Percentiles rank a stretch among this genome's conserved stretches.
phyloP scores from a whole-genome alignment of 2,888 invertebrate species.

The Dicyrtomina minuta region DNA sequence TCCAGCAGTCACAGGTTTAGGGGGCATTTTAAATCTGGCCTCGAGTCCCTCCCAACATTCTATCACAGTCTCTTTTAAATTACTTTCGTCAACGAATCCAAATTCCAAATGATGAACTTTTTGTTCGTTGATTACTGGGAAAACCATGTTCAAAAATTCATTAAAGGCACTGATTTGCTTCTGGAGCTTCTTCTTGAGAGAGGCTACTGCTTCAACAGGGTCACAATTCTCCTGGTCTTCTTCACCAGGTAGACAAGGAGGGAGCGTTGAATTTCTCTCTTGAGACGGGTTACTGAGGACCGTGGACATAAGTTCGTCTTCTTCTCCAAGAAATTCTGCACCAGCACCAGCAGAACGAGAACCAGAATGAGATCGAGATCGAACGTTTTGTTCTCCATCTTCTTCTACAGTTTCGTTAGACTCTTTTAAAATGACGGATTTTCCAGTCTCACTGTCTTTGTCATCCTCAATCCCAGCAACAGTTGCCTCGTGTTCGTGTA shows the following conservation, averaged over 20 bases:
- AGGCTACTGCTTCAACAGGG: neutral
- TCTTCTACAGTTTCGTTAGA: neutral
- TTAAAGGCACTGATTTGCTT: constrained; percentile 38
- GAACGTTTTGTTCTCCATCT: neutral
- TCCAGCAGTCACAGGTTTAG: constrained; percentile 31
- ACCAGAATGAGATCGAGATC: neutral
- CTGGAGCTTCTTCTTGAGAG: constrained; percentile 39
- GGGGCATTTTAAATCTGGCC: constrained; percentile 32
- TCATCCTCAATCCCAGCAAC: neutral
- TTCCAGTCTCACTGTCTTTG: neutral
- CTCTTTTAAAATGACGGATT: neutral
- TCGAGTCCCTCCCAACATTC: constrained; percentile 41
- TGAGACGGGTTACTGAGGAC: neutral
- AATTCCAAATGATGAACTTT: constrained; percentile 41
- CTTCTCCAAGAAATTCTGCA: neutral
- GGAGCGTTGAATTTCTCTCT: neutral
- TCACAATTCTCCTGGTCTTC: constrained; percentile 8
- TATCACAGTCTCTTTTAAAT: constrained; percentile 25
- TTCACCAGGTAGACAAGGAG: neutral
- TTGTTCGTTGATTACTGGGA: constrained; percentile 41
- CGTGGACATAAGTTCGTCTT: neutral
- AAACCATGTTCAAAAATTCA: constrained; percentile 48
- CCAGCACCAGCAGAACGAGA: neutral
- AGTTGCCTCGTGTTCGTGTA: neutral
- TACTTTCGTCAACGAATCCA: constrained; percentile 38